Conservation (phyloP, 2,797 vertebrate species). For the Melanotaenia pygmaea region DNA sequence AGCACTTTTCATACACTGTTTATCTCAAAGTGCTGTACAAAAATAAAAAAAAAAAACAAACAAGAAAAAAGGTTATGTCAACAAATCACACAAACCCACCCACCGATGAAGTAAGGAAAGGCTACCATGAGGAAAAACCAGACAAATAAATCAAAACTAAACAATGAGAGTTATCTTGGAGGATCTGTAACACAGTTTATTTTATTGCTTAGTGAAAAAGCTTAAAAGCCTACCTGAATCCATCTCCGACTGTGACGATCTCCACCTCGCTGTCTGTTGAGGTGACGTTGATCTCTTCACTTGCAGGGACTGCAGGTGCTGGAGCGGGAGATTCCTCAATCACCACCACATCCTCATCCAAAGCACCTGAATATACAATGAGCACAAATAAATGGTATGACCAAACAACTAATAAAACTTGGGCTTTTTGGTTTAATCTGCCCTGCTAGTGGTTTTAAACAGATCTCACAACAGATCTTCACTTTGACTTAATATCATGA, state of each 20-base stretch:
- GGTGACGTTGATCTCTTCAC: constrained; percentile 99
- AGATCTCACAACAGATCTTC: constrained; percentile 17
- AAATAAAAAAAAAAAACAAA: too few relatives aligned
- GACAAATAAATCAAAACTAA: too few relatives aligned
- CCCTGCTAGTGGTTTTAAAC: neutral
- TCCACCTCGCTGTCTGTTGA: constrained; percentile 99
- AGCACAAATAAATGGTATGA: neutral
- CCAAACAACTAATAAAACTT: neutral
- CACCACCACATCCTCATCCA: constrained; percentile 98
- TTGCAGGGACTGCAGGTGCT: constrained; percentile 91
- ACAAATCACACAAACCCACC: too few relatives aligned
- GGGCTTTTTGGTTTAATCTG: neutral
- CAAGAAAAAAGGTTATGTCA: too few relatives aligned
- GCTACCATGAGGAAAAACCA: too few relatives aligned
- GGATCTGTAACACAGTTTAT: neutral
- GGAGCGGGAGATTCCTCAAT: constrained; percentile 96
- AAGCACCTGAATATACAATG: constrained; percentile 82
- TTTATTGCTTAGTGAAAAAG: constrained; percentile 12
- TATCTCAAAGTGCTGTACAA: too few relatives aligned
- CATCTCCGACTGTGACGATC: constrained; percentile 97
- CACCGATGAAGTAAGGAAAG: too few relatives aligned
- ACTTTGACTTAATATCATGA: constrained; percentile 23
- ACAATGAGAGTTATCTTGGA: too few relatives aligned
- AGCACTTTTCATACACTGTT: too few relatives aligned
- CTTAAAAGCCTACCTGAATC: constrained; percentile 86